Conservation (phyloP, 2,888 invertebrate species). For the Parnassius orleans region DNA sequence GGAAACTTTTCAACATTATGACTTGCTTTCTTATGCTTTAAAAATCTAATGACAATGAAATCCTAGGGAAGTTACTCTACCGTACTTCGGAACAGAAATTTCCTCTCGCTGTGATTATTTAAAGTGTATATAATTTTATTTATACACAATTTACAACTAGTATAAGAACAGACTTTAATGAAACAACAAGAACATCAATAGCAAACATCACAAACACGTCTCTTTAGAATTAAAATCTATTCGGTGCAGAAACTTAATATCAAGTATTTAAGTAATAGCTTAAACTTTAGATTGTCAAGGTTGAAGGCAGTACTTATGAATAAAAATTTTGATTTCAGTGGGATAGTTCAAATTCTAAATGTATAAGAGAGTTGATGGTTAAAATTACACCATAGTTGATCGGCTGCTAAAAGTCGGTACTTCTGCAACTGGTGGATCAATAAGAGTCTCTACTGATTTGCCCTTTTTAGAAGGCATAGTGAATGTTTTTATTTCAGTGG, state of each 20-base stretch:
- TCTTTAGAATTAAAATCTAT: slow-evolving; percentile 1
- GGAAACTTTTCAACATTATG: slow-evolving; percentile 45
- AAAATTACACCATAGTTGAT: slow-evolving; percentile 70
- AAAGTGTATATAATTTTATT: slow-evolving; percentile 32
- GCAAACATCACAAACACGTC: slow-evolving; percentile 19
- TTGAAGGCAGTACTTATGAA: slow-evolving; percentile 18
- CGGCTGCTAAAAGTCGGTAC: slow-evolving; percentile 64
- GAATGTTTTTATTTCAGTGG: slow-evolving; percentile 67
- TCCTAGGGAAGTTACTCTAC: slow-evolving; percentile 62
- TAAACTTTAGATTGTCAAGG: slow-evolving; percentile 17
- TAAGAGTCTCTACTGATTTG: slow-evolving; percentile 70
- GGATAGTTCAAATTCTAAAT: slow-evolving; percentile 10
- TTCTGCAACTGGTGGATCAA: slow-evolving; percentile 64
- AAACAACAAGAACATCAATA: slow-evolving; percentile 29
- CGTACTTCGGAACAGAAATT: slow-evolving; percentile 75
- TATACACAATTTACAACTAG: slow-evolving; percentile 32
- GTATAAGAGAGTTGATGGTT: slow-evolving; percentile 2
- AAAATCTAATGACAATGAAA: slow-evolving; percentile 36
- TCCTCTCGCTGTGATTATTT: slow-evolving; percentile 64
- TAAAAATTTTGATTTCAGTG: slow-evolving; percentile 17
- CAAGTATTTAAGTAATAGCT: background rate
- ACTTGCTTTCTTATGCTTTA: slow-evolving; percentile 69
- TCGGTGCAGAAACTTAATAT: slow-evolving; percentile 7
- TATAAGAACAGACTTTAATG: slow-evolving; percentile 1
- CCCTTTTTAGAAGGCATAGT: slow-evolving; percentile 66